A percentile compares a stretch with the other conserved stretches of the same genome.
Conservation (phyloP, 1,140 invertebrate genomes). For the Trichonephila inaurata region DNA sequence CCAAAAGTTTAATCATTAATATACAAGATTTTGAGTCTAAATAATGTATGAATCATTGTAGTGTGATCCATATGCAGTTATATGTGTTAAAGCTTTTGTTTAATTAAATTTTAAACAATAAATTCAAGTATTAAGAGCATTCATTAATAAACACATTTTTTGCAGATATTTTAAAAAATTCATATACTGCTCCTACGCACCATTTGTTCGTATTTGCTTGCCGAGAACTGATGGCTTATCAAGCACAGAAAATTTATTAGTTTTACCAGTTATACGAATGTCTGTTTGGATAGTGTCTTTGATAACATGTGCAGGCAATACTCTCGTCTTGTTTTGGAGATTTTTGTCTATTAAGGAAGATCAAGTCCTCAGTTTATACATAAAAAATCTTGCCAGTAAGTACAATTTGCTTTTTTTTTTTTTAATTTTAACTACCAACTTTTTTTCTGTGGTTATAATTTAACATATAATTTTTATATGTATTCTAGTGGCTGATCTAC, state of each 20-base stretch:
- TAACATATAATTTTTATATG: neutral
- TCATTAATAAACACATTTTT: constrained; percentile 74
- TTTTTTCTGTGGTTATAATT: neutral
- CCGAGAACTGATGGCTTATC: constrained; percentile 85
- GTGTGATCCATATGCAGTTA: no score
- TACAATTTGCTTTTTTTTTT: neutral
- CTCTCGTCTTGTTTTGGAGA: constrained; percentile 86
- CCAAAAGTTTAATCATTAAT: no score
- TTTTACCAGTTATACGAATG: constrained; percentile 84
- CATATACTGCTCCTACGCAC: constrained; percentile 86
- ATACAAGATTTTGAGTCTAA: no score
- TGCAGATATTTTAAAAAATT: constrained; percentile 87
- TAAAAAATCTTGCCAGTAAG: constrained; percentile 86
- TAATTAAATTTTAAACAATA: no score
- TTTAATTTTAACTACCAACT: neutral
- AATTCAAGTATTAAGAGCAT: neutral
- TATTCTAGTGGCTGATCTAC: constrained; percentile 85
- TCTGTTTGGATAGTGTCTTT: constrained; percentile 88
- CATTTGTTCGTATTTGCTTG: constrained; percentile 84
- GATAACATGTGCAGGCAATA: constrained; percentile 86
- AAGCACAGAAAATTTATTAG: constrained; percentile 84
- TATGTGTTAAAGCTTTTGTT: no score
- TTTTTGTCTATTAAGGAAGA: constrained; percentile 83
- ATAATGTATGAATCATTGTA: no score
- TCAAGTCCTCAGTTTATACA: constrained; percentile 83